Percentiles rank a stretch among this genome's conserved stretches.
Conservation (phyloP, 2,113 vertebrate genomes). For the Baryphthengus martii region DNA sequence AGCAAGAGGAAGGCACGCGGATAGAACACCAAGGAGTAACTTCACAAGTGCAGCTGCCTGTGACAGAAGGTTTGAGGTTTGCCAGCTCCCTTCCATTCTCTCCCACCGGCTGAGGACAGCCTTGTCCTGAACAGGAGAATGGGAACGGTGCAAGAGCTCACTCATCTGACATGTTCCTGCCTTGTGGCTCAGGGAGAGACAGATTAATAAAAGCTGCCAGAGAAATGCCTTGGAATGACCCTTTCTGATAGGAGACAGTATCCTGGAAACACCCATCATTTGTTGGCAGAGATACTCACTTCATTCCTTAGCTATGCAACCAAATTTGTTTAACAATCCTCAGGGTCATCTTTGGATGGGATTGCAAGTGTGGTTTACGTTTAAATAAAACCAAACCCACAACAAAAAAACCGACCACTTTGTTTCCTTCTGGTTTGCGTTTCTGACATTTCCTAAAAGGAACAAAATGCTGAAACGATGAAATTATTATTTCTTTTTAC, state of each 20-base stretch:
- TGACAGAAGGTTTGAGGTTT: background rate
- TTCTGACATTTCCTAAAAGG: slow-evolving; percentile 35
- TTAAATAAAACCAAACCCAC: background rate
- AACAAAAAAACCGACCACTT: background rate
- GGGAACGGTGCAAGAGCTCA: background rate
- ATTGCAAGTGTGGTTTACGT: background rate
- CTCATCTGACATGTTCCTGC: background rate
- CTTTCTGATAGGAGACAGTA: slow-evolving; percentile 2
- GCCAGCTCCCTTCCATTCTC: background rate
- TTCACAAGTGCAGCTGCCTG: background rate
- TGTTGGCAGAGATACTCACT: background rate
- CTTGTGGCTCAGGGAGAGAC: background rate
- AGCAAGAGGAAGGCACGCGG: background rate
- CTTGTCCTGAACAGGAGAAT: background rate
- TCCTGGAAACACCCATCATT: slow-evolving; percentile 23
- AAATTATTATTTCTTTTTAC: background rate
- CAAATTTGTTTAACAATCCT: background rate
- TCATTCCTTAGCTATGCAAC: background rate
- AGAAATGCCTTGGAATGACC: slow-evolving; percentile 28
- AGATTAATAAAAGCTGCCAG: slow-evolving; percentile 17
- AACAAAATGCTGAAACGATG: background rate
- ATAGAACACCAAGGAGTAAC: background rate
- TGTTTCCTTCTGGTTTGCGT: slow-evolving; percentile 52
- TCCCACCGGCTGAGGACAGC: background rate
- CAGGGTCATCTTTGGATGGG: background rate